Evolutionary conservation across 2,888 invertebrate genomes (phyloP), one percentile per base, ranked within the genome.

Genomic region (Bimastos eiseni): DNA sequence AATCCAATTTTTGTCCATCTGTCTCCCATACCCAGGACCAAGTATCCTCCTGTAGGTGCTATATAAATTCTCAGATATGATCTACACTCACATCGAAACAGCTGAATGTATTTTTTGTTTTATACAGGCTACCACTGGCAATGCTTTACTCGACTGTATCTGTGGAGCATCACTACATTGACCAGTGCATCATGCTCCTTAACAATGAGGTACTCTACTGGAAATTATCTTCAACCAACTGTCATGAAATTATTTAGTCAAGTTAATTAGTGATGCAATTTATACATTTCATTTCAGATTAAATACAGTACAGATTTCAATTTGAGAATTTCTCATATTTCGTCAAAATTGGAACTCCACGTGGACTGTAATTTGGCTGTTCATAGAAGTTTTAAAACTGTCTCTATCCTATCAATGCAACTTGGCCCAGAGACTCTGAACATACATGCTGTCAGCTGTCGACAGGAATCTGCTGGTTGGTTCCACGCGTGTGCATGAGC

Each of bases 91-190:
- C 70, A n/a, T 70, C 13, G 11, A n/a, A 6, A n/a, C 11, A n/a
- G 5, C 30, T n/a, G 70, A 70, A 70, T 30, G 70, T 6, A 70
- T 70, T 70, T 70, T 70, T 13, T 70, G 70, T n/a, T 70, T 70
- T 70, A 86, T 86, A 8, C 86, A 86, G 86, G 37, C 86, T 11
- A 24, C 86, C 86, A 86, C 36, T 86, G 86, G 36, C 19, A 37
- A 86, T 86, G 86, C 86, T 86, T 17, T 86, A 86, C 86, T 86
- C 86, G 19, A 86, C 86, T 36, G 21, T 36, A 33, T 36, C 86
- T 34, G 86, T 86, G 4, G 86, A 86, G 37, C 86, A 86, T 86
- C 86, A 86, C 86, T 86, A 86, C 86, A 37, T 37, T 36, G 86
- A 86, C 17, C 86, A 86, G 37, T 86, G 86, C 86, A 86, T 86